Conservation (phyloP, 2,797 vertebrate species). For the Coranthus polyacanthus region DNA sequence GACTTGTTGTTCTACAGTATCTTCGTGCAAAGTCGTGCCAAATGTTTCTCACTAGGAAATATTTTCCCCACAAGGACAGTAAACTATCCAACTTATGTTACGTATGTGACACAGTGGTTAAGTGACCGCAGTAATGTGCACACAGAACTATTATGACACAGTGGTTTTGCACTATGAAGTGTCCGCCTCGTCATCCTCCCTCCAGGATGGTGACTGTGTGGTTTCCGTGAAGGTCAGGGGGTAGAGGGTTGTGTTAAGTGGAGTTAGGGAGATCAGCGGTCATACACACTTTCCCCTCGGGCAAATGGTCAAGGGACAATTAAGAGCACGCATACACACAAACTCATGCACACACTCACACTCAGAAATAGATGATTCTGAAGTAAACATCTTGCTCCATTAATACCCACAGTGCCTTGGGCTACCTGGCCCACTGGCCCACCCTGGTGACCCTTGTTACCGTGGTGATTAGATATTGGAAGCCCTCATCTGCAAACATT, state of each 20-base stretch:
- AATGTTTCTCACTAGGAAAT: conserved; percentile 33
- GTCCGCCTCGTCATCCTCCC: conserved; percentile 38
- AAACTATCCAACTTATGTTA: conserved; percentile 29
- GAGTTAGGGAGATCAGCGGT: conserved; percentile 57
- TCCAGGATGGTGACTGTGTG: conserved; percentile 57
- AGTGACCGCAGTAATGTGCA: conserved; percentile 29
- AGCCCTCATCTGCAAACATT: conserved; percentile 90
- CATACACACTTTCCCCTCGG: conserved; percentile 81
- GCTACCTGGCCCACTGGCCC: conserved; percentile 75
- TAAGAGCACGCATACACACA: conserved; percentile 60
- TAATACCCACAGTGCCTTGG: conserved; percentile 67
- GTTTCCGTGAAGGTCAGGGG: conserved; percentile 84
- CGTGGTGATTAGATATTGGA: conserved; percentile 84
- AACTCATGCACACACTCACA: conserved; percentile 36
- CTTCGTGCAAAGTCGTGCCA: conserved; percentile 34
- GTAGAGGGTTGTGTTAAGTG: conserved; percentile 84
- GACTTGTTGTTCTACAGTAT: conserved; percentile 29
- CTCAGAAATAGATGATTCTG: conserved; percentile 63
- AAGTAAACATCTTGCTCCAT: conserved; percentile 84
- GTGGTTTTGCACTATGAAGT: conserved; percentile 59
- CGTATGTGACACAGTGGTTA: conserved; percentile 32
- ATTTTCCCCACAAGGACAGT: conserved; percentile 26
- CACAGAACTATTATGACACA: conserved; percentile 43
- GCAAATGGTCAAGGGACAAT: conserved; percentile 81
- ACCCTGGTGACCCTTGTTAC: conserved; percentile 81